phyloP scores from a whole-genome alignment of 1,140 invertebrate genomes.

The Mylabris phalerata region DNA sequence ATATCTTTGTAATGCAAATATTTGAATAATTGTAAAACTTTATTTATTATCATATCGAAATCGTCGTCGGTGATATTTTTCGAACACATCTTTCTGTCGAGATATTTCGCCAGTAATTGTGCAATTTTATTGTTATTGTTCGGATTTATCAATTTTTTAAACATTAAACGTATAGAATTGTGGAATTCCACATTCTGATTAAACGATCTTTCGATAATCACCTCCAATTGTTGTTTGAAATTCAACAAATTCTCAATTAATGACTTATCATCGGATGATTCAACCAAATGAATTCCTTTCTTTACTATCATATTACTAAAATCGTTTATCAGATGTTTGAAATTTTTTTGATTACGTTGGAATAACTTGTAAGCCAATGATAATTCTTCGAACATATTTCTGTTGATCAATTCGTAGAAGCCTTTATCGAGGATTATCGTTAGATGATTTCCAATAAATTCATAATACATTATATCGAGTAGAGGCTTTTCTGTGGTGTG shows the following conservation, averaged over 20 bases:
- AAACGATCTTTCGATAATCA: slow-evolving; percentile 85
- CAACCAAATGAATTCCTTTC: slow-evolving; percentile 86
- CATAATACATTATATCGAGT: slow-evolving; percentile 83
- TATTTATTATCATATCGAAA: slow-evolving; percentile 87
- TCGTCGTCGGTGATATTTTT: slow-evolving; percentile 98
- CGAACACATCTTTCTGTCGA: slow-evolving; percentile 61
- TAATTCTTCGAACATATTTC: slow-evolving; percentile 78
- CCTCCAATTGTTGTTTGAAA: slow-evolving; percentile 96
- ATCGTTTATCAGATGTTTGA: slow-evolving; percentile 74
- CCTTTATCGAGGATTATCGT: slow-evolving; percentile 85
- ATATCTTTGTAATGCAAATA: slow-evolving; percentile 99
- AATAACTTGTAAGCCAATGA: slow-evolving; percentile 82
- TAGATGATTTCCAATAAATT: slow-evolving; percentile 85
- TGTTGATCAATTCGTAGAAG: slow-evolving; percentile 79
- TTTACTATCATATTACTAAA: slow-evolving; percentile 94
- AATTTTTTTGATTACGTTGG: slow-evolving; percentile 80
- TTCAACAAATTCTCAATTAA: slow-evolving; percentile 94
- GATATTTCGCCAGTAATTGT: slow-evolving; percentile 80
- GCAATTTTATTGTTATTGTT: slow-evolving; percentile 94
- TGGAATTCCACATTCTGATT: slow-evolving; percentile 87
- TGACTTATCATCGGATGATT: slow-evolving; percentile 91
- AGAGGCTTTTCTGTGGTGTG: slow-evolving; percentile 82
- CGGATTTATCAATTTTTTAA: slow-evolving; percentile 90
- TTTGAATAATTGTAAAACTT: slow-evolving; percentile 96
- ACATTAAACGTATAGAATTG: slow-evolving; percentile 89